Evolutionary conservation across 2,113 vertebrate genomes (phyloP), one percentile per base, ranked within the genome.

Genomic region (Ranitomeya imitator): DNA sequence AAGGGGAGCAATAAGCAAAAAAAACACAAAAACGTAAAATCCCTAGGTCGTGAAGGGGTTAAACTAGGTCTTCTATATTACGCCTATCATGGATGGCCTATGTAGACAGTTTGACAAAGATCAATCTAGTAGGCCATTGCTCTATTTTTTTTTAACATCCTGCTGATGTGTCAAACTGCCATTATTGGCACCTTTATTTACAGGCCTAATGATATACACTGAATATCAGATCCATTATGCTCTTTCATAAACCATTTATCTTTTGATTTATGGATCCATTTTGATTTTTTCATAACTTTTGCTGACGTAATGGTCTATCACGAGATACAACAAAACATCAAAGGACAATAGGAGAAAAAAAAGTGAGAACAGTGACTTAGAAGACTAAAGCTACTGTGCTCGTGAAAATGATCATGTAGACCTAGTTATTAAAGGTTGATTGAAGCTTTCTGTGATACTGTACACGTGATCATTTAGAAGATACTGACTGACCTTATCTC

Each of bases 401-500:
- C 16, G 0, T 12, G 3, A n/a, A n/a, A 67, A 23, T 67, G 21
- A 11, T n/a, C 21, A 9, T 11, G 19, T 67, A 11, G 63, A 67
- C 63, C 10, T 63, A 6, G 61, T 19, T 63, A 19, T 63, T 21
- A 19, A 67, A n/a, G 63, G 19, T 10, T 4, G n/a, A 3, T n/a
- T 67, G 7, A 23, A 11, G 21, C n/a, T 26, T 76, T 45, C 37
- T 77, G 18, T 7, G 0, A 2, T 37, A 74, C 9, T 0, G 0
- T 37, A 74, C 9, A 5, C 15, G 31, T 3, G 52, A 57, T 19
- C n/a, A n/a, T 7, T 37, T 55, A 73, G 13, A 6, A 18, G 45
- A 6, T 21, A 21, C 37, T 73, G 45, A 84, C 91, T 87, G 89
- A 97, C 98, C 96, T 99, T 99, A 91, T 98, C 96, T 89, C 93